Conservation (phyloP, 2,888 invertebrate species). For the Tiliacea citrago region DNA sequence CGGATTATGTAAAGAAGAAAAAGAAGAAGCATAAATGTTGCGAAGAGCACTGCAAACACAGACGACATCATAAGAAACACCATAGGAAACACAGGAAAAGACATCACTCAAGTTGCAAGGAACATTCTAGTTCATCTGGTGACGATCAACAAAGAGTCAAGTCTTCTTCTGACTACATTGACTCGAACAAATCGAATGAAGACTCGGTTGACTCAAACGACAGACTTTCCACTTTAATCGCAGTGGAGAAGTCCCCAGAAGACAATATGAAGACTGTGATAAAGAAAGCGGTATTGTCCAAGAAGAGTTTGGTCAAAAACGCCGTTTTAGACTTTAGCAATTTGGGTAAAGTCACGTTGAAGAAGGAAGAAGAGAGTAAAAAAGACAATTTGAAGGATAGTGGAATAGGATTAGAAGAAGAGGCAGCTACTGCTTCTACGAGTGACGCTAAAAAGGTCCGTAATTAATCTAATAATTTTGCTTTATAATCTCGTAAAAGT, state of each 20-base stretch:
- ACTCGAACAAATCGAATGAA: constrained; percentile 87
- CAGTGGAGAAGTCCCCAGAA: constrained; percentile 84
- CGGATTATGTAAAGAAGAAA: constrained; percentile 91
- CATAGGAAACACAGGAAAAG: constrained; percentile 95
- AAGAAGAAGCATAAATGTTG: constrained; percentile 93
- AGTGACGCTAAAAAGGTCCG: constrained; percentile 84
- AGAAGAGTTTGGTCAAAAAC: constrained; percentile 83
- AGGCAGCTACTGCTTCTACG: constrained; percentile 74
- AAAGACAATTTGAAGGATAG: constrained; percentile 86
- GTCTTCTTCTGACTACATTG: constrained; percentile 83
- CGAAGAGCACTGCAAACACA: constrained; percentile 93
- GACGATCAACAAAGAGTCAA: constrained; percentile 87
- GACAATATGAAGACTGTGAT: constrained; percentile 86
- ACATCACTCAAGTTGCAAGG: constrained; percentile 90
- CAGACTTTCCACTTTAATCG: constrained; percentile 80
- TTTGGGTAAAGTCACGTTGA: constrained; percentile 77
- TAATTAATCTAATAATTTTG: background rate
- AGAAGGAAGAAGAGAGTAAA: constrained; percentile 75
- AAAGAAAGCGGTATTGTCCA: constrained; percentile 84
- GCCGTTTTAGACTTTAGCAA: constrained; percentile 85
- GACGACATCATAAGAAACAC: constrained; percentile 94
- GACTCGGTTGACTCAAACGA: constrained; percentile 86
- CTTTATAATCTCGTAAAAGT: background rate
- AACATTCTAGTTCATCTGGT: constrained; percentile 88
- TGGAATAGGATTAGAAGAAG: constrained; percentile 84